A percentile compares a stretch with the other conserved stretches of the same genome.
These are phyloP conservation scores for Eutrigla gurnardus DNA, from an alignment of 2,797 vertebrate species.

Conservation along the genomic window DNA sequence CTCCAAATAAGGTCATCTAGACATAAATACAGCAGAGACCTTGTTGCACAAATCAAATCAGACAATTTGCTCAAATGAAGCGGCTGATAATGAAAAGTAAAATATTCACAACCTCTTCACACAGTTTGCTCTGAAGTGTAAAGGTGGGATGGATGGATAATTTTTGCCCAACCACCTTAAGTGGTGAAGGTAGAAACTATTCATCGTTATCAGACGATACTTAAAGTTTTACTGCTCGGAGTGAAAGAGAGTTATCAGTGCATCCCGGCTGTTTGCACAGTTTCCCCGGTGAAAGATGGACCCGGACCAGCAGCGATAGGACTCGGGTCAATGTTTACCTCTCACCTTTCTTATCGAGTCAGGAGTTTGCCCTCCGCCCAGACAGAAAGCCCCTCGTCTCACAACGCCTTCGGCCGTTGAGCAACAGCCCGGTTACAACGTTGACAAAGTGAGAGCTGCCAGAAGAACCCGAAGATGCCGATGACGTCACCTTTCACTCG, in stretches of 20 bases:
- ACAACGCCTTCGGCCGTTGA: constrained; percentile 26
- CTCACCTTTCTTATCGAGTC: constrained; percentile 78
- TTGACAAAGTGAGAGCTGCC: constrained; percentile 20
- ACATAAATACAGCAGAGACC: too few species aligned
- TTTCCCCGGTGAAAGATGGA: constrained; percentile 75
- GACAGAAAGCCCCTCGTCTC: constrained; percentile 44
- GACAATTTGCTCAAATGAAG: neutral
- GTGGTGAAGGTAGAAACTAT: neutral
- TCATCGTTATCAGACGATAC: constrained; percentile 57
- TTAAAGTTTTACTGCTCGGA: constrained; percentile 47
- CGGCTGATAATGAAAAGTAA: neutral
- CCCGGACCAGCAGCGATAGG: constrained; percentile 72
- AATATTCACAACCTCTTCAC: neutral
- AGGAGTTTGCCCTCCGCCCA: constrained; percentile 68
- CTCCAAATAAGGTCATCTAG: too few species aligned
- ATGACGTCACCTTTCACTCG: neutral
- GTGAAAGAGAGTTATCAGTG: constrained; percentile 73
- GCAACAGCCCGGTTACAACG: constrained; percentile 36
- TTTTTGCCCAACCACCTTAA: neutral
- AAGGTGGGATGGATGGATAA: neutral
- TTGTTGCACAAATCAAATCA: neutral
- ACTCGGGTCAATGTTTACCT: constrained; percentile 78
- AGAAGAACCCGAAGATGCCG: constrained; percentile 4
- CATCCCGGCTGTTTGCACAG: constrained; percentile 70
- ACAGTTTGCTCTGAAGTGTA: neutral